Base-by-base conservation (phyloP, 1,140 invertebrate genomes). In the Atta texana region DNA sequence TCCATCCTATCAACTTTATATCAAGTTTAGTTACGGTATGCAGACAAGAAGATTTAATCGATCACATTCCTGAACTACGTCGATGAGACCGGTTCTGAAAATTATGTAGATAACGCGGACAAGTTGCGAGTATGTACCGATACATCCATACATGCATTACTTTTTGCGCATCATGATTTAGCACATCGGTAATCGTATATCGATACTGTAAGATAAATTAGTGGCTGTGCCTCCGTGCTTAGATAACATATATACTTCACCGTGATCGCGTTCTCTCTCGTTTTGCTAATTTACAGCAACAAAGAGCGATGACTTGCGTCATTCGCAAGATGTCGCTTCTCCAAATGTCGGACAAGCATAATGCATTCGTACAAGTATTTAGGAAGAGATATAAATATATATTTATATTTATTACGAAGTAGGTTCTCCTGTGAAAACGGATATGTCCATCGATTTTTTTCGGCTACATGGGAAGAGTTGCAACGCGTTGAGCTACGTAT, bases 201-300 rank as follows among this genome's bases (percentile, higher is more conserved):
- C 44, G n/a, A 28, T 76, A 76, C 12, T 28, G 18, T 51, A 63
- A 69, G 8, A 63, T 34, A 72, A 89, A 89, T 75, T 16, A 85
- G 87, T 86, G 88, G 88, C 88, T 89, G 87, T 89, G 88, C 87
- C 84, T 89, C 77, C 85, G 72, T 75, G 69, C 88, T 89, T 81
- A 39, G 34, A 5, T 63, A 31, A 66, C 59, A 28, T 24, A 28
- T 24, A 24, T 89, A 84, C 21, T 28, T 76, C 74, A 76, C 44
- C 55, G 28, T 71, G 39, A 61, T 75, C 74, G 44, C 53, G 55
- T 85, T 85, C 39, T 76, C 44, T 51, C 44, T n/a, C 57, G 28
- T 85, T 85, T 76, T 49, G 68, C 44, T 76, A 21, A 53, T 85
- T 14, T 61, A 39, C 53, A 1, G 31, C 28, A n/a, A 63, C 55